A percentile compares a stretch with the other conserved stretches of the same genome.
Evolutionary conservation across 92 coral and sea anemone species (phyloP).

Genomic region (Phenganax subtilis): DNA sequence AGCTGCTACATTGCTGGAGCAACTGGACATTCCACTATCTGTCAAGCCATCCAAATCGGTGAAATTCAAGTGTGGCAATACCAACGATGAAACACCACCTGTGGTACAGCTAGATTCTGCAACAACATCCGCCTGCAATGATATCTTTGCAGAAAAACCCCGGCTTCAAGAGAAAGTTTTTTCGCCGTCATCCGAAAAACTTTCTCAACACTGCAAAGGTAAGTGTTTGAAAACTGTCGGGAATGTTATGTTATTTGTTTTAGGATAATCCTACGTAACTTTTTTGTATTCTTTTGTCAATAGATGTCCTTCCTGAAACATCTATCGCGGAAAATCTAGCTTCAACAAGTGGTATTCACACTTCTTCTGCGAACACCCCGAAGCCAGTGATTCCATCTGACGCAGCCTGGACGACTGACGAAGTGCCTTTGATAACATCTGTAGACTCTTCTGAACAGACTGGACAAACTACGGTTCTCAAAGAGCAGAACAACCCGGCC

Average conservation of each 20-base stretch:
- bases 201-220: background rate
- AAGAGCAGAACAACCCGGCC: conserved; percentile 1
- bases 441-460: background rate
- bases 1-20: too few species aligned
- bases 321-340: background rate
- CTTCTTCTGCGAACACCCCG: background rate
- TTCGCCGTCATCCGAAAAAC: background rate
- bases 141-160: background rate
- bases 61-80: background rate
- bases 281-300: too few species aligned
- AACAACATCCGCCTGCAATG: background rate
- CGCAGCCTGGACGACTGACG: background rate
- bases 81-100: background rate
- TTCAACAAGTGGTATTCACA: background rate
- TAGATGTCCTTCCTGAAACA: too few species aligned
- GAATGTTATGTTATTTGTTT: background rate
- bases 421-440: background rate
- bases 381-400: background rate
- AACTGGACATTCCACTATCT: too few species aligned
- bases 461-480: background rate
- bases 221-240: background rate
- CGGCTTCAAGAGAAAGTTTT: background rate
- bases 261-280: too few species aligned
- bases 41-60: too few species aligned
- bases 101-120: background rate